Percentiles rank a stretch among this genome's conserved stretches.
phyloP scores from a whole-genome alignment of 2,888 invertebrate species.

The Amaurobius ferox region DNA sequence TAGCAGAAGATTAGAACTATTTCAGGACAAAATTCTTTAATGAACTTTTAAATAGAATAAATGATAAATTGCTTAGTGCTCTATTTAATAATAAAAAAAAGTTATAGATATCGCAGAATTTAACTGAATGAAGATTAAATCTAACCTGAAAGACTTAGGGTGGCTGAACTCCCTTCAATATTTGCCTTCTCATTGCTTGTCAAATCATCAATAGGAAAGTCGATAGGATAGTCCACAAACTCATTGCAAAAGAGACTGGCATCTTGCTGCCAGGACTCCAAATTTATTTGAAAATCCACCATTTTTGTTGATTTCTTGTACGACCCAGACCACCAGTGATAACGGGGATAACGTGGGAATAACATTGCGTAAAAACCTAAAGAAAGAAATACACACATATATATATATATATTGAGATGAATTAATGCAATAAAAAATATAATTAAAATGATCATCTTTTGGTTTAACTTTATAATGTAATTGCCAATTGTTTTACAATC shows the following conservation, averaged over 20 bases:
- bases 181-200: slow-evolving; percentile 22
- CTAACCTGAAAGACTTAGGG: slow-evolving; percentile 18
- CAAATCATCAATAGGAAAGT: slow-evolving; percentile 34
- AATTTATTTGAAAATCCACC: slow-evolving; percentile 23
- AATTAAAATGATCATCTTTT: too few species aligned
- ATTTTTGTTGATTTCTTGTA: slow-evolving; percentile 22
- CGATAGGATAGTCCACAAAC: slow-evolving; percentile 30
- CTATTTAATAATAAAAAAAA: too few species aligned
- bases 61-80: too few species aligned
- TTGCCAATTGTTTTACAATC: too few species aligned
- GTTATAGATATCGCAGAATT: too few species aligned
- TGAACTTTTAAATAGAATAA: too few species aligned
- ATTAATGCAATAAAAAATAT: too few species aligned
- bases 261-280: slow-evolving; percentile 53
- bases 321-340: slow-evolving; percentile 38
- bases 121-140: too few species aligned
- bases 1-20: too few species aligned
- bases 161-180: slow-evolving; percentile 18
- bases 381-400: not conserved
- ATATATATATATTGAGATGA: not conserved
- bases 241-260: slow-evolving; percentile 56
- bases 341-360: slow-evolving; percentile 18
- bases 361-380: slow-evolving; percentile 62
- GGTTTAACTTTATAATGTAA: too few species aligned
- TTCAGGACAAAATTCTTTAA: too few species aligned